Conservation (phyloP, 2,797 vertebrate species). For the Melopsittacus undulatus region DNA sequence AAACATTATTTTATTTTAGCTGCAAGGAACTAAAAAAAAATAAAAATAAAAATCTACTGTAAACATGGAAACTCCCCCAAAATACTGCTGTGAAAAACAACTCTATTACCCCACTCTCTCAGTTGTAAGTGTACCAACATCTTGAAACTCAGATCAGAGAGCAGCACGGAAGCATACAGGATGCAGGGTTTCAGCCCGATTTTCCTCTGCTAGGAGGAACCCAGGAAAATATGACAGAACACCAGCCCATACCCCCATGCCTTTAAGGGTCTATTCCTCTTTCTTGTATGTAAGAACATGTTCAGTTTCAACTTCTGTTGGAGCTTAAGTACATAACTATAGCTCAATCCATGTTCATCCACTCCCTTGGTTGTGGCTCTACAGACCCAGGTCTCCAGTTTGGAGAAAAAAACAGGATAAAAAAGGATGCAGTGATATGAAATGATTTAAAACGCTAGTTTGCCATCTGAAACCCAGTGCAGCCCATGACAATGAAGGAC, state of each 20-base stretch:
- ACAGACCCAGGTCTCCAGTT: background rate
- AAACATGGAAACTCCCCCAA: background rate
- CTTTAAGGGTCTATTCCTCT: background rate
- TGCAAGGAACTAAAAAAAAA: background rate
- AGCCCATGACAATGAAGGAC: background rate
- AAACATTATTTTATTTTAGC: background rate
- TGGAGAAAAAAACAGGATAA: background rate
- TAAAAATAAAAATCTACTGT: background rate
- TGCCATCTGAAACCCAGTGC: background rate
- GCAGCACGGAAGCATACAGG: background rate
- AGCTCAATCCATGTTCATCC: background rate
- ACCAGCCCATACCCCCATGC: background rate
- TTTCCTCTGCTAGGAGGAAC: background rate
- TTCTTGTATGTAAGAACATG: background rate
- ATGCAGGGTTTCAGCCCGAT: background rate
- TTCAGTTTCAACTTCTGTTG: background rate
- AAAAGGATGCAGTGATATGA: background rate
- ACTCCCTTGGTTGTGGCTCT: background rate
- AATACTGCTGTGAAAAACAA: background rate
- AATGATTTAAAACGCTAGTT: background rate
- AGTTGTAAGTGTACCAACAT: background rate
- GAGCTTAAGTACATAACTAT: accelerated
- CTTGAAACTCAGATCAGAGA: background rate
- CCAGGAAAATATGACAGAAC: background rate
- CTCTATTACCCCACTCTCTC: no score